phyloP scores from a whole-genome alignment of 1,140 invertebrate species.

The Zeugodacus cucurbitae region DNA sequence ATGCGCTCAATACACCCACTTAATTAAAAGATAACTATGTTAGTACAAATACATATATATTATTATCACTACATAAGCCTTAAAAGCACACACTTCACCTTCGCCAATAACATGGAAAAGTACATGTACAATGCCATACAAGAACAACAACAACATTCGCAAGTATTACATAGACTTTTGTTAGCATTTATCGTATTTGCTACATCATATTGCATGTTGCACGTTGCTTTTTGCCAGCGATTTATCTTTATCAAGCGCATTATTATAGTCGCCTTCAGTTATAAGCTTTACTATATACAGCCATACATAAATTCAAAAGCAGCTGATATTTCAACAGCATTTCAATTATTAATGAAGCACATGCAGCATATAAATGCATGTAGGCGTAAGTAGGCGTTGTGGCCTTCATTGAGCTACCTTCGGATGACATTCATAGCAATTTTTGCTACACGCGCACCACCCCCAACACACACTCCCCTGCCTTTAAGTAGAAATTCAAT shows the following conservation, averaged over 20 bases:
- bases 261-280: neutral
- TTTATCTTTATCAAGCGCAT: neutral
- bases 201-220: neutral
- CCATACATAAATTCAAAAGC: neutral
- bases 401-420: neutral
- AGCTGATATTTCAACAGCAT: neutral
- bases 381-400: neutral
- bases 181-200: neutral
- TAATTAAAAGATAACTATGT: neutral
- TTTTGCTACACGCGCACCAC: neutral
- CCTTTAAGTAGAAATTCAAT: neutral
- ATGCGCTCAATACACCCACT: neutral
- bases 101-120: neutral
- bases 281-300: neutral
- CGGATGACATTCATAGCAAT: neutral
- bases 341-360: neutral
- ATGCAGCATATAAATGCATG: neutral
- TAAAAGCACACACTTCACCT: neutral
- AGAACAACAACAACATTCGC: neutral
- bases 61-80: neutral
- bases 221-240: neutral
- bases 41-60: neutral
- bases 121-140: neutral
- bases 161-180: slow-evolving; percentile 7
- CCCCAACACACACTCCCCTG: too few relatives aligned